Evolutionary conservation across 2,888 invertebrate genomes (phyloP).

Genomic region (Stegophylla sp.): DNA sequence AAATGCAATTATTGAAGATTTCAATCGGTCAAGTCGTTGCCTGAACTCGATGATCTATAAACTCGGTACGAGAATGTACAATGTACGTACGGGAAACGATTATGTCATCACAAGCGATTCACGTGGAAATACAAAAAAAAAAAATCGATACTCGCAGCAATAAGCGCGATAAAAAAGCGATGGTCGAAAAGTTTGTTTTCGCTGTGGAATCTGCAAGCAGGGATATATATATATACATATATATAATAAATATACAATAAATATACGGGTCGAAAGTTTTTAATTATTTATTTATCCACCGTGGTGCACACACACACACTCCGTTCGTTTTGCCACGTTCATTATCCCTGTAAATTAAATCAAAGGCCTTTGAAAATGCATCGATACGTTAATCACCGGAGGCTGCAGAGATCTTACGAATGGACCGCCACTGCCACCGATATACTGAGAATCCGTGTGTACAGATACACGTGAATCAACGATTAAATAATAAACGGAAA

Average conservation of each 20-base stretch:
- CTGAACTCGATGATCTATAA: too few relatives aligned
- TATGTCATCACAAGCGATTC: too few relatives aligned
- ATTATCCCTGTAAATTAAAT: conserved; percentile 30
- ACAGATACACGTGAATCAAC: background rate
- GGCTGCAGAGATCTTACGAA: too few relatives aligned
- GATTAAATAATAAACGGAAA: background rate
- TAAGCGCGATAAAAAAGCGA: background rate
- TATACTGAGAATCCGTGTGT: too few relatives aligned
- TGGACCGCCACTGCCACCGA: too few relatives aligned
- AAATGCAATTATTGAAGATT: too few relatives aligned
- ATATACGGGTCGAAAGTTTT: conserved; percentile 22
- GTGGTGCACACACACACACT: background rate
- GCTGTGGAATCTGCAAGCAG: background rate
- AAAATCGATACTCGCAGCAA: conserved; percentile 7
- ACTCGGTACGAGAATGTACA: too few relatives aligned
- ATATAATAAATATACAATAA: too few relatives aligned
- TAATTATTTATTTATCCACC: conserved; percentile 30
- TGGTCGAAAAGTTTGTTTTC: background rate
- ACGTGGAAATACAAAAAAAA: background rate
- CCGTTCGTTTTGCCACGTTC: conserved; percentile 29
- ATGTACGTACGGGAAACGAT: too few relatives aligned
- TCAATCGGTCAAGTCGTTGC: too few relatives aligned
- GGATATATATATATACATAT: too few relatives aligned
- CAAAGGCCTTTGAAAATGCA: conserved; percentile 29
- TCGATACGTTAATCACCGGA: background rate